Base-by-base conservation (phyloP, 2,113 vertebrate genomes). In the Entelurus aequoreus region DNA sequence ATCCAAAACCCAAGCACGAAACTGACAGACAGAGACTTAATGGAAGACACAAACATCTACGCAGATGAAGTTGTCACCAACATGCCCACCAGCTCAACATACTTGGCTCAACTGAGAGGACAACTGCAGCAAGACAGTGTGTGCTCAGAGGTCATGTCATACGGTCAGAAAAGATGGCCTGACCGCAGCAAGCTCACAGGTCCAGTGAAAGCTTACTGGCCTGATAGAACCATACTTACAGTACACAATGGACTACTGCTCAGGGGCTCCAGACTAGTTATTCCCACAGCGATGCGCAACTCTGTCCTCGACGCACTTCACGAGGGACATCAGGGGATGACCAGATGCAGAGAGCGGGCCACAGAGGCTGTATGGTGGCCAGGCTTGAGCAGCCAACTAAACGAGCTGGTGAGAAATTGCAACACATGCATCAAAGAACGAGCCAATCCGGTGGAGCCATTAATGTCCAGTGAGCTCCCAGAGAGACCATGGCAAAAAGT, bases 361-460 rank as follows among this genome's bases (percentile, higher is more conserved):
- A 44, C 4, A 28, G 11, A 68, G 1, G 13, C 53, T 9, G 60
- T 68, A 4, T 68, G 36, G 59, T 62, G 13, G n/a, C n/a, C n/a
- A n/a, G n/a, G n/a, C n/a, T n/a, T n/a, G n/a, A 50, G 52, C 4
- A 44, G 59, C 48, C 58, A 72, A 48, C 36, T 72, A 2, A 47
- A 51, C 4, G 48, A 66, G 46, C 16, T 72, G 15, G 63, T 62
- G 38, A 62, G 9, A 35, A 72, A 52, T 11, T 62, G 59, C 14
- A 56, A 2, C 6, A n/a, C 8, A 9, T 65, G 12, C 19, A 19
- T 1, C 19, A 19, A 19, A 19, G 19, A 19, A 19, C 19, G 19
- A 19, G 19, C 19, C 1, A 65, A 36, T 5, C 13, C 40, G 2
- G 42, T 16, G 9, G 50, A 65, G 47, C 61, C 66, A 16, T 16